Percentiles rank a stretch among this genome's conserved stretches.
phyloP scores from a whole-genome alignment of 1,140 invertebrate species.

The Platorchestia sp. region DNA sequence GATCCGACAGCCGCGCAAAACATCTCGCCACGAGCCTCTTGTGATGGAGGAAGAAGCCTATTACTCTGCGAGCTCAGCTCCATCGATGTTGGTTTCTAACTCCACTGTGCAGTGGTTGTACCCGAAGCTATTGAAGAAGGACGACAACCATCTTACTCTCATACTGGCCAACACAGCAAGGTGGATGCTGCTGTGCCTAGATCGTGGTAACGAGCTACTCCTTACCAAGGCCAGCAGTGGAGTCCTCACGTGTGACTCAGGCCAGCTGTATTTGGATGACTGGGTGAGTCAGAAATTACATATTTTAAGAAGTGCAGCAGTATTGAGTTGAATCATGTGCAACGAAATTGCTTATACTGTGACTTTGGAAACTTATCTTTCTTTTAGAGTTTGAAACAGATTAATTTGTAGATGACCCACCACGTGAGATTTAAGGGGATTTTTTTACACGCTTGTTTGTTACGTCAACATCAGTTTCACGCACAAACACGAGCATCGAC shows the following conservation, averaged over 20 bases:
- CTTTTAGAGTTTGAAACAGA: too few relatives aligned
- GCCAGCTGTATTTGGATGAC: constrained; percentile 1
- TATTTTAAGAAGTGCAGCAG: too few relatives aligned
- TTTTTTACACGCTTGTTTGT: too few relatives aligned
- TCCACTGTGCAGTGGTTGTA: constrained; percentile 8
- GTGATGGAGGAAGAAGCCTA: neutral
- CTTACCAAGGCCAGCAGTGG: neutral
- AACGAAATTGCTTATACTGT: too few relatives aligned
- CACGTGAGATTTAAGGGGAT: too few relatives aligned
- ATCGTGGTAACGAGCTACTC: neutral
- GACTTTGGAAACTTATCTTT: too few relatives aligned
- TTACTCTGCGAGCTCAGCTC: neutral
- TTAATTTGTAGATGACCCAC: too few relatives aligned
- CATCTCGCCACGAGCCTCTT: neutral
- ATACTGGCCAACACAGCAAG: neutral
- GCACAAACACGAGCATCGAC: too few relatives aligned
- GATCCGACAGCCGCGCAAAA: neutral
- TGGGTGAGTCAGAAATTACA: neutral
- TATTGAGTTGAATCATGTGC: too few relatives aligned
- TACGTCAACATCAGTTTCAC: too few relatives aligned
- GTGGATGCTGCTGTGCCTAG: neutral
- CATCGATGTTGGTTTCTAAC: neutral
- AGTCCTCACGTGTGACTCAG: neutral
- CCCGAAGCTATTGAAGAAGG: neutral
- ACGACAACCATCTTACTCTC: neutral